These are phyloP conservation scores for Acronicta aceris DNA, from an alignment of 2,888 invertebrate genomes.

Conservation along the genomic window DNA sequence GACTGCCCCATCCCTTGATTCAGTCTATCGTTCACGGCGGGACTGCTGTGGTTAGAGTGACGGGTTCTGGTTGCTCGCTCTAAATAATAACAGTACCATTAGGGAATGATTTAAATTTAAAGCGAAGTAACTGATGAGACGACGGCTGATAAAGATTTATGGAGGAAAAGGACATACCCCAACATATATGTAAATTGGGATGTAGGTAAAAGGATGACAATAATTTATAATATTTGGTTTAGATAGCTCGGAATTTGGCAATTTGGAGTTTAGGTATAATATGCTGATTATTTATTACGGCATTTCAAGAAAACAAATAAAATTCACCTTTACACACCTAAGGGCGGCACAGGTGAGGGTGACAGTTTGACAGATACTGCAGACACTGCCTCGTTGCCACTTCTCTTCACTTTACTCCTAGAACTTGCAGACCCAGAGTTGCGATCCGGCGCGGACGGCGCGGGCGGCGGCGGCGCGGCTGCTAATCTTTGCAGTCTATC, in stretches of 20 bases:
- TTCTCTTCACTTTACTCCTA: slow-evolving; percentile 56
- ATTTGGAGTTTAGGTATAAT: background rate
- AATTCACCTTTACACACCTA: slow-evolving; percentile 87
- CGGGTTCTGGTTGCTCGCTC: slow-evolving; percentile 56
- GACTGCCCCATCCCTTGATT: slow-evolving; percentile 40
- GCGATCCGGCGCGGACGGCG: slow-evolving; percentile 51
- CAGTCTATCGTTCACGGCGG: slow-evolving; percentile 50
- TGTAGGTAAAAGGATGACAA: too few species aligned
- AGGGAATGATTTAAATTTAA: too few species aligned
- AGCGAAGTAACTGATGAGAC: too few species aligned
- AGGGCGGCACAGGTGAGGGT: slow-evolving; percentile 59
- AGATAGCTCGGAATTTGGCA: too few species aligned
- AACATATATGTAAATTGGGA: too few species aligned
- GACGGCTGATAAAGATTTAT: too few species aligned
- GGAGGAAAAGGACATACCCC: too few species aligned
- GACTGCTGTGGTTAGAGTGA: slow-evolving; percentile 63
- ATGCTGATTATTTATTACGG: background rate
- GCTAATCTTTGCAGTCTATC: slow-evolving; percentile 69
- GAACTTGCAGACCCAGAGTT: slow-evolving; percentile 32
- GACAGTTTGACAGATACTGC: slow-evolving; percentile 54
- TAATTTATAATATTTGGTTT: too few species aligned
- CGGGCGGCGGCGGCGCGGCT: slow-evolving; percentile 36
- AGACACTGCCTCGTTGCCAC: slow-evolving; percentile 44
- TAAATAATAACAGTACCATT: slow-evolving; percentile 39
- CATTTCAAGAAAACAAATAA: slow-evolving; percentile 45